Conservation (phyloP, 2,888 invertebrate genomes). For the Metopia argyrocephala region DNA sequence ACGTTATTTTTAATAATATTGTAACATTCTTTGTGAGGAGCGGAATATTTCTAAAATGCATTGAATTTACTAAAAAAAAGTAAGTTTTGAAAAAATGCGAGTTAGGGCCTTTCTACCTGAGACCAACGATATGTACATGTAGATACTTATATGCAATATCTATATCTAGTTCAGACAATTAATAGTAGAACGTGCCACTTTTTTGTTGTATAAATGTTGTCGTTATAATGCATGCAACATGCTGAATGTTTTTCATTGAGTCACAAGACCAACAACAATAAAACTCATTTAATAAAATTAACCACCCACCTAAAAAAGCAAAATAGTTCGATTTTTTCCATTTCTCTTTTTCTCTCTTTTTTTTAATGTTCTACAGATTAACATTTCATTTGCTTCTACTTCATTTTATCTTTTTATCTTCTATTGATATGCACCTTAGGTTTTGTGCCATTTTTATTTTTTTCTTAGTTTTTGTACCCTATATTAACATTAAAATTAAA, state of each 20-base stretch:
- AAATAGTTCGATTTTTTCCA: neutral
- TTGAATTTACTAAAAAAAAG: too few relatives aligned
- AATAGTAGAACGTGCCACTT: constrained; percentile 36
- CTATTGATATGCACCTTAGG: neutral
- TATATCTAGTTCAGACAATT: too few relatives aligned
- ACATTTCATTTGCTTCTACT: constrained; percentile 42
- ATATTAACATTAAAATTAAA: too few relatives aligned
- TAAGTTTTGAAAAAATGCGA: too few relatives aligned
- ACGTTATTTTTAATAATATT: too few relatives aligned
- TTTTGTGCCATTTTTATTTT: neutral
- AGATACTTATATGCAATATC: too few relatives aligned
- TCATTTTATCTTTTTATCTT: constrained; percentile 17
- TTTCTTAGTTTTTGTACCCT: too few relatives aligned
- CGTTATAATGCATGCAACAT: constrained; percentile 39
- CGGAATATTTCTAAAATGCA: too few relatives aligned
- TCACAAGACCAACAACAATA: neutral
- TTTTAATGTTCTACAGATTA: constrained; percentile 33
- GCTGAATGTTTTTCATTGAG: constrained; percentile 23
- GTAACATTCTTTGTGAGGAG: too few relatives aligned
- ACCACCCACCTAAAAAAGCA: constrained; percentile 46
- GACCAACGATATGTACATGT: too few relatives aligned
- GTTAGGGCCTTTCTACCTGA: too few relatives aligned
- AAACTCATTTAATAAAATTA: constrained; percentile 30
- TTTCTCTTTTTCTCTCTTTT: neutral
- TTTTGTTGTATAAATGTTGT: constrained; percentile 2